Evolutionary conservation across 2,888 invertebrate genomes (phyloP).

Genomic region (Sericinus montela): DNA sequence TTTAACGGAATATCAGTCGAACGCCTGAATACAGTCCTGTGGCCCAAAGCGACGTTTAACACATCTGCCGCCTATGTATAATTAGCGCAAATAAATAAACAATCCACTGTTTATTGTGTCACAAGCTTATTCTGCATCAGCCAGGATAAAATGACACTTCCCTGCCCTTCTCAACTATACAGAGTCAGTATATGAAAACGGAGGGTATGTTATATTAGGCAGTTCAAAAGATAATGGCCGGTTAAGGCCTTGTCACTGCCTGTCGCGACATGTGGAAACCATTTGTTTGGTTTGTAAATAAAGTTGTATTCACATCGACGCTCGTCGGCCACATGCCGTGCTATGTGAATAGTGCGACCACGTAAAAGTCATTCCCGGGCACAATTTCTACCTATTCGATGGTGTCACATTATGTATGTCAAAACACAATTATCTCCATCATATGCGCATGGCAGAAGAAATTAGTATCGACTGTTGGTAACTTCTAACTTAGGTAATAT

Average conservation of each 20-base stretch:
- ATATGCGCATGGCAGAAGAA: too few relatives aligned
- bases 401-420: too few relatives aligned
- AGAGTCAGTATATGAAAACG: not conserved
- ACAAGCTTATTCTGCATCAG: slow-evolving; percentile 44
- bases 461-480: too few relatives aligned
- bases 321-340: slow-evolving; percentile 49
- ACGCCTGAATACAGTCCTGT: slow-evolving; percentile 1
- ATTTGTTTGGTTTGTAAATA: slow-evolving; percentile 71
- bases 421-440: too few relatives aligned
- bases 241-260: slow-evolving; percentile 63
- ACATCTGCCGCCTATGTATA: slow-evolving; percentile 62
- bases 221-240: slow-evolving; percentile 36
- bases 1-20: not conserved
- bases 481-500: too few relatives aligned
- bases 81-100: slow-evolving; percentile 68
- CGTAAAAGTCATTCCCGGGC: slow-evolving; percentile 4
- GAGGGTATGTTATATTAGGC: slow-evolving; percentile 2
- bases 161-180: slow-evolving; percentile 15
- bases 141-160: slow-evolving; percentile 34
- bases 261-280: slow-evolving; percentile 67
- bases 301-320: slow-evolving; percentile 47
- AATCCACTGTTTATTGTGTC: slow-evolving; percentile 66
- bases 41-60: slow-evolving; percentile 26
- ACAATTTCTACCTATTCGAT: not conserved
- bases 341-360: slow-evolving; percentile 13